Base-by-base conservation (phyloP, 2,113 vertebrate species). In the Tyto alba region DNA sequence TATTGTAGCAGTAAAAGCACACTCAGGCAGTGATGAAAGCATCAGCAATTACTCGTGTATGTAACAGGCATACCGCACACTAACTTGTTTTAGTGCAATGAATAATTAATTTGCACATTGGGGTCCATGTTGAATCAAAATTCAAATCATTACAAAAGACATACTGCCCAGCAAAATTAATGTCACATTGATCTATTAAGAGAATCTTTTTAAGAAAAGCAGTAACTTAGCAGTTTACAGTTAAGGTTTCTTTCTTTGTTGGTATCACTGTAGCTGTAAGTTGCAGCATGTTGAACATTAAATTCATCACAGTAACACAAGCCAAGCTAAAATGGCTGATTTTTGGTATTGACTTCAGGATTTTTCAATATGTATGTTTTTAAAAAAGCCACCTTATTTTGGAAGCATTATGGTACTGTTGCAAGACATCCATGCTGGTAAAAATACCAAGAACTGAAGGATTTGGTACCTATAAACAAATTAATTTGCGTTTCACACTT, bases 381-480 rank as follows among this genome's bases (percentile, higher is more conserved):
- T 50, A 19, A 34, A 95, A 93, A 72, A 64, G 29, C 19, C 3
- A 10, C 14, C 17, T 75, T 16, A 47, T 88, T 87, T 95, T 66
- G 76, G 64, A 85, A 94, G 69, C 41, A 16, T 91, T 85, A 90
- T 32, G 62, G 16, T 86, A 81, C 85, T 62, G 88, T 36, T 94
- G 93, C 71, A 83, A 95, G 71, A 63, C 53, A 81, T 85, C 92
- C 59, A 19, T 63, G 26, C 3, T 18, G 20, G 77, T 93, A 95
- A 94, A 93, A 48, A 66, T 85, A 83, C 66, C 87, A 85, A n/a
- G 60, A 96, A 91, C 83, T 97, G 85, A 89, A 90, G 67, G 89
- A 91, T 85, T 92, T 86, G 76, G 38, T 91, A 97, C 85, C 83
- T 91, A 80, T 50, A 72, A 80, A 95, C 87, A 94, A 97, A 94